phyloP scores from a whole-genome alignment of 2,888 invertebrate genomes.

The Catotricha subobsoleta region DNA sequence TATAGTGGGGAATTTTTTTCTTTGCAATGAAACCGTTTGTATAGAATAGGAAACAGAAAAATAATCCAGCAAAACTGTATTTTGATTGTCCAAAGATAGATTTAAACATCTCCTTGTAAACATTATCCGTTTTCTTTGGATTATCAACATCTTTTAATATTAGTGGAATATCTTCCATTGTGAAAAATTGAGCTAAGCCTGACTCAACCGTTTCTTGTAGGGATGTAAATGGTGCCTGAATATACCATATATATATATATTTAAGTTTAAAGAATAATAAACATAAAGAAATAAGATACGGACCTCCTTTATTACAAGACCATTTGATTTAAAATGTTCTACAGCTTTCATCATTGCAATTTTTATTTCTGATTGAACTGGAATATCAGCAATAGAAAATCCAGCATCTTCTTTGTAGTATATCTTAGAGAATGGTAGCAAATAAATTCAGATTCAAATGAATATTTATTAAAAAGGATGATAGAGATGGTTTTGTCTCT shows the following conservation, averaged over 20 bases:
- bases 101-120: conserved; percentile 24
- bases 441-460: conserved; percentile 17
- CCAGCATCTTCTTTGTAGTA: conserved; percentile 43
- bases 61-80: conserved; percentile 32
- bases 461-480: too few relatives aligned
- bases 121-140: conserved; percentile 20
- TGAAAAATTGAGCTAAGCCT: conserved; percentile 32
- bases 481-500: too few relatives aligned
- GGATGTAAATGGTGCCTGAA: conserved; percentile 1
- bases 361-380: conserved; percentile 35
- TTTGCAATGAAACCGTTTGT: conserved; percentile 30
- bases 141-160: conserved; percentile 1
- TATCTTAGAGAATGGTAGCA: conserved; percentile 20
- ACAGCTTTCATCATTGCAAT: conserved; percentile 32
- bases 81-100: conserved; percentile 23
- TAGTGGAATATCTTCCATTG: conserved; percentile 34
- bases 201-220: conserved; percentile 35
- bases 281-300: conserved; percentile 8
- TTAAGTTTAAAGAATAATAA: neutral
- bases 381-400: conserved; percentile 32
- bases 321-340: conserved; percentile 27
- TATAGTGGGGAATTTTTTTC: conserved; percentile 20
- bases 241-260: too few relatives aligned
- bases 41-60: conserved; percentile 30
- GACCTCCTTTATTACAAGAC: neutral